Base-by-base conservation (phyloP, 2,797 vertebrate species). In the Caiman crocodilus region DNA sequence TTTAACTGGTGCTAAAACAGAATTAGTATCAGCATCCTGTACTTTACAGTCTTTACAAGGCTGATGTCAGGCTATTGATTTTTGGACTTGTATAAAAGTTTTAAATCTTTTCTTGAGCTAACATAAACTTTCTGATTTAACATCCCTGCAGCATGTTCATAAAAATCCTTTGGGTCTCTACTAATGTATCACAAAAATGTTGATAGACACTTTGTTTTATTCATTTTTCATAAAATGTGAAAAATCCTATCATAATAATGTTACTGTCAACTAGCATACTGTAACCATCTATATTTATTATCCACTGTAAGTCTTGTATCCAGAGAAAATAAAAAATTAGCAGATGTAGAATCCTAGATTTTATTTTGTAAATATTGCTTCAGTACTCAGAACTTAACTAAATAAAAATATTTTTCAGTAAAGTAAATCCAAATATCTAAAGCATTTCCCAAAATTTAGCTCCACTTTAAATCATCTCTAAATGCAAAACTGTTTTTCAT, bases 401-500 rank as follows among this genome's bases (percentile, higher is more conserved):
- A 5, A 55, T 73, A 84, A 94, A 90, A 76, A 2, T 1, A 16
- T 6, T 69, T 89, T 90, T 69, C 18, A 42, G 20, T 14, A 93
- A 95, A 94, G 61, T 95, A 89, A 90, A 58, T 18, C 80, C 78
- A 91, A 87, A 93, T 80, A 82, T 64, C 42, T 82, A 90, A 96
- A 76, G 86, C 10, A 3, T 83, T 85, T 88, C 58, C 82, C 91
- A 87, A 93, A 95, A 84, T 5, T 30, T 7, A 77, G 94, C 28
- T 65, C 42, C 88, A 76, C 94, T 89, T 2, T 93, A 94, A 94
- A 80, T 56, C 79, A 90, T 75, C 95, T 96, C 91, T 61, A 95
- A 96, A 88, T 74, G 56, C 82, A 90, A 93, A 94, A 35, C 76
- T 79, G 78, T 28, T 96, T 89, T 94, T 94, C 35, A 73, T 91